Conservation (phyloP, 1,140 invertebrate species). For the Drosophila ohnishii region DNA sequence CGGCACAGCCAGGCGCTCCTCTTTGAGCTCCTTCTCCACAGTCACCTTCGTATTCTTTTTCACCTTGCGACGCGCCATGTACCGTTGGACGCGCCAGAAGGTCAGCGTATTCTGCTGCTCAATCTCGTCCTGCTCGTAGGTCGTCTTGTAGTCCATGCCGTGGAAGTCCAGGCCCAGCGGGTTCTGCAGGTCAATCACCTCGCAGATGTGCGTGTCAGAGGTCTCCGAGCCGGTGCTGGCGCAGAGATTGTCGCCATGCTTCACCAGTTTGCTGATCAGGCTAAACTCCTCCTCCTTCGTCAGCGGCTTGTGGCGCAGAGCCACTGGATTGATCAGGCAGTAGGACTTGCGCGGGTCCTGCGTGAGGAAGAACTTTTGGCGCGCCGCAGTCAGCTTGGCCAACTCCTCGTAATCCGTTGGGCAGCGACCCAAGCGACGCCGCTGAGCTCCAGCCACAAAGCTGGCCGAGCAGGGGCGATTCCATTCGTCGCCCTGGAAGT, state of each 20-base stretch:
- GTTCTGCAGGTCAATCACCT: constrained; percentile 77
- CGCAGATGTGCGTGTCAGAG: constrained; percentile 70
- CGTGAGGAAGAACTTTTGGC: constrained; percentile 76
- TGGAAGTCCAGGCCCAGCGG: constrained; percentile 76
- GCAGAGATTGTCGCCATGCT: constrained; percentile 74
- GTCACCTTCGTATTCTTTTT: constrained; percentile 50
- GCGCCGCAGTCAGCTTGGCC: constrained; percentile 57
- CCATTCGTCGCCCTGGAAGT: constrained; percentile 59
- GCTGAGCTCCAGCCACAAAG: constrained; percentile 60
- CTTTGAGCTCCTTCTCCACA: constrained; percentile 60
- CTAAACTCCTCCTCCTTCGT: constrained; percentile 54
- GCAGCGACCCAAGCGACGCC: constrained; percentile 55
- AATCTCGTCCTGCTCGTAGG: constrained; percentile 73
- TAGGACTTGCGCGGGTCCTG: constrained; percentile 72
- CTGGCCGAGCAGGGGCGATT: constrained; percentile 65
- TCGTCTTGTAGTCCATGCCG: constrained; percentile 76
- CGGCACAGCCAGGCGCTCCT: constrained; percentile 57
- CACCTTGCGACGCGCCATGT: constrained; percentile 54
- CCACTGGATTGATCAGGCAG: constrained; percentile 67
- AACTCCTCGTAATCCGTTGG: constrained; percentile 62
- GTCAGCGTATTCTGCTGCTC: constrained; percentile 68
- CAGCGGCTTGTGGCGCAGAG: constrained; percentile 57
- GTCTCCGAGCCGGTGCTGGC: constrained; percentile 57
- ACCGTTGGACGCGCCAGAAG: constrained; percentile 67
- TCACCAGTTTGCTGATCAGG: constrained; percentile 64